Conservation (phyloP, 1,140 invertebrate genomes). For the Leptoteleia sp. region DNA sequence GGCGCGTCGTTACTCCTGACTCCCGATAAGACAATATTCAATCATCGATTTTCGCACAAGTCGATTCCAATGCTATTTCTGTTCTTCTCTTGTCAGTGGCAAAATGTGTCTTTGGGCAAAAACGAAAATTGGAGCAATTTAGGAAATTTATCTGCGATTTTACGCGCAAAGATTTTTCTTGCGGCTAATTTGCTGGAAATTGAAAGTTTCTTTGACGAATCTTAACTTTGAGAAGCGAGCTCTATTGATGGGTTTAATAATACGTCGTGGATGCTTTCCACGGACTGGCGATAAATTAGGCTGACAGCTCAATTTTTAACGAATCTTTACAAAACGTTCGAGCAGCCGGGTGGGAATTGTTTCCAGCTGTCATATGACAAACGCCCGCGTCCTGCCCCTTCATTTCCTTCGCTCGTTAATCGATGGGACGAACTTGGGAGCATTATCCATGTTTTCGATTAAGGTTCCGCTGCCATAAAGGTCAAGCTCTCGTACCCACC, state of each 20-base stretch:
- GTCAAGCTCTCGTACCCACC: conserved; percentile 42
- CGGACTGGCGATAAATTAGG: conserved; percentile 49
- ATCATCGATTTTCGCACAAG: no score
- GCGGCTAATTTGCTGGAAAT: conserved; percentile 32
- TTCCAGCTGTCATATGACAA: conserved; percentile 63
- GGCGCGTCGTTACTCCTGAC: no score
- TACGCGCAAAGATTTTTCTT: conserved; percentile 34
- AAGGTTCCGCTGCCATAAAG: conserved; percentile 53
- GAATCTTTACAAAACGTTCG: conserved; percentile 51
- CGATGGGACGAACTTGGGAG: conserved; percentile 56
- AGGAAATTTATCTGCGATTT: conserved; percentile 23
- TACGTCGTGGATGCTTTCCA: conserved; percentile 33
- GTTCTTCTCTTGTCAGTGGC: no score
- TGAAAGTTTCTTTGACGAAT: conserved; percentile 54
- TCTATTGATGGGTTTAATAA: conserved; percentile 51
- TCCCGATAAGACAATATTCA: no score
- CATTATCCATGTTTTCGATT: conserved; percentile 58
- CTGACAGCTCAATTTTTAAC: conserved; percentile 64
- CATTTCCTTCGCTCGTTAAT: conserved; percentile 56
- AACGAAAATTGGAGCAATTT: no score
- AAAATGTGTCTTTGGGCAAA: no score
- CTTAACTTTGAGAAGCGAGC: conserved; percentile 35
- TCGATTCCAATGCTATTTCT: no score
- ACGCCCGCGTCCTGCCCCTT: conserved; percentile 55
- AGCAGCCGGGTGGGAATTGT: conserved; percentile 45